A percentile compares a stretch with the other conserved stretches of the same genome.
phyloP scores from a whole-genome alignment of 2,113 vertebrate genomes.

The Sphaerodactylus townsendi region DNA sequence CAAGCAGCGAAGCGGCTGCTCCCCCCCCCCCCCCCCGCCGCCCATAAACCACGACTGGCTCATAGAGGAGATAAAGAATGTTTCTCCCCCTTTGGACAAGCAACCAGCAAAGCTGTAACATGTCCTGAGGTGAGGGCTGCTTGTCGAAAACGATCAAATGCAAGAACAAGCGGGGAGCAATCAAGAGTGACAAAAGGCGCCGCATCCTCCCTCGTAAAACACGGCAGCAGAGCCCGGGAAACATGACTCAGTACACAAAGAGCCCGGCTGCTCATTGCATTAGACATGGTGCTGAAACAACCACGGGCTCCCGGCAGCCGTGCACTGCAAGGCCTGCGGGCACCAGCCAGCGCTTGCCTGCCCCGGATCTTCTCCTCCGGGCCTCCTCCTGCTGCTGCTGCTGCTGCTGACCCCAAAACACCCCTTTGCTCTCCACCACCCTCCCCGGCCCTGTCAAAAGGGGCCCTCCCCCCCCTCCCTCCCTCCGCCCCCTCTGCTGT shows the following conservation, averaged over 20 bases:
- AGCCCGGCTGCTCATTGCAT: neutral
- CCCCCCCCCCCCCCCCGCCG: neutral
- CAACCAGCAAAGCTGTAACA: slow-evolving; percentile 48
- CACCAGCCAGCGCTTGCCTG: too few species aligned
- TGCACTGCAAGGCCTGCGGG: too few species aligned
- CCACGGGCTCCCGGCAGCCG: too few species aligned
- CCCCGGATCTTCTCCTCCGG: too few species aligned
- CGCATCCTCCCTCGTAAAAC: slow-evolving; percentile 8
- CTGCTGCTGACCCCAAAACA: neutral
- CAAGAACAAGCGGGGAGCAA: slow-evolving; percentile 39
- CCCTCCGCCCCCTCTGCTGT: neutral
- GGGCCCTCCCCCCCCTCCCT: neutral
- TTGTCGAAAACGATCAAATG: slow-evolving; percentile 68
- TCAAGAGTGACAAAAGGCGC: slow-evolving; percentile 49
- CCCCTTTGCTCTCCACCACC: rapidly evolving
- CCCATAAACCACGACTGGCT: slow-evolving; percentile 38
- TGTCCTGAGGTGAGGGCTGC: slow-evolving; percentile 71
- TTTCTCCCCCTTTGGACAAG: slow-evolving; percentile 55
- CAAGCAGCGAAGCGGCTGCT: neutral
- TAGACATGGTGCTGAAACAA: rapidly evolving
- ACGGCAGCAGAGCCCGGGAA: neutral
- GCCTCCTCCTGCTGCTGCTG: too few species aligned
- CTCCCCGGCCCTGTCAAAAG: neutral
- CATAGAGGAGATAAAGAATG: slow-evolving; percentile 49
- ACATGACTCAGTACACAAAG: neutral